These are phyloP conservation scores for Acyrthosiphon pisum DNA, from an alignment of 1,140 invertebrate species.

Conservation along the genomic window DNA sequence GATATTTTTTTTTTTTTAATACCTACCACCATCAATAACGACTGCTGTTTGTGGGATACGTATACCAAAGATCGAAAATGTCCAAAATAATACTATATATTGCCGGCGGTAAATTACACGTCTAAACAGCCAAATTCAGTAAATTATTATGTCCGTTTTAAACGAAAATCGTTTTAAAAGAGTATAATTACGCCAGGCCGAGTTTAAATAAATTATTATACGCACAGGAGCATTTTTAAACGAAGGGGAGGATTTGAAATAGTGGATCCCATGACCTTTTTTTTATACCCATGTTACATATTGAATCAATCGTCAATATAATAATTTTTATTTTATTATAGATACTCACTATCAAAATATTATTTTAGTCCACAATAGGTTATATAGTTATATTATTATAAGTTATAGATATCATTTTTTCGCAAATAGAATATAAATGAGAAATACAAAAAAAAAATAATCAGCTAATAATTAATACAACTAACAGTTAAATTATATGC, in stretches of 20 bases:
- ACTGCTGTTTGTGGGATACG: neutral
- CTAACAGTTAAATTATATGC: neutral
- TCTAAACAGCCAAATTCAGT: neutral
- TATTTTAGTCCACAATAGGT: too few species aligned
- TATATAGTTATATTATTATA: neutral
- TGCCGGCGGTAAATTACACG: neutral
- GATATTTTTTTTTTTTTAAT: neutral
- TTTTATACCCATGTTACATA: neutral
- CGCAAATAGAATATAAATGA: neutral
- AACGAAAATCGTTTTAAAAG: neutral
- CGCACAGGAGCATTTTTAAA: neutral
- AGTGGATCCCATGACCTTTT: neutral
- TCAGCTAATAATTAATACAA: neutral
- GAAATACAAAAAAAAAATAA: neutral
- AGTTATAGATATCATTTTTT: neutral
- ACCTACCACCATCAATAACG: neutral
- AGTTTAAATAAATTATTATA: slow-evolving; percentile 13
- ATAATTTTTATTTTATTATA: neutral
- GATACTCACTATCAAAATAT: too few species aligned
- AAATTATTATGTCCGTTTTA: neutral
- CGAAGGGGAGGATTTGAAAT: neutral
- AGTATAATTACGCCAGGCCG: neutral
- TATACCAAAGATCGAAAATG: neutral
- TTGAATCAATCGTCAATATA: neutral
- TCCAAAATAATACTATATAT: neutral